Conservation (phyloP, 2,888 invertebrate genomes). For the Drosophila ezoana region DNA sequence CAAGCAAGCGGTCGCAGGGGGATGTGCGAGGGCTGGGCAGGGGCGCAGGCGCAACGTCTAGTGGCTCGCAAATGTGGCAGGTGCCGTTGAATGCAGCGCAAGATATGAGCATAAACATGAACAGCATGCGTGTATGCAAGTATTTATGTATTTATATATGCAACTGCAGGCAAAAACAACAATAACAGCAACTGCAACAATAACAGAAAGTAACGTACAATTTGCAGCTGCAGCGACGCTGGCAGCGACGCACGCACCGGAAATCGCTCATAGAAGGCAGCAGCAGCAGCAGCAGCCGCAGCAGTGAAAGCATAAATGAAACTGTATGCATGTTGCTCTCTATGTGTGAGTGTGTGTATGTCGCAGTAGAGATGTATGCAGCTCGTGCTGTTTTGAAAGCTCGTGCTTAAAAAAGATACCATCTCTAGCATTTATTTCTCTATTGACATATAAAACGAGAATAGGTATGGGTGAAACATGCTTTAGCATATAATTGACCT, state of each 20-base stretch:
- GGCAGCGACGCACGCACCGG: conserved; percentile 75
- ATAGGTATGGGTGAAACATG: too few species aligned
- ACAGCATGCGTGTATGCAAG: conserved; percentile 11
- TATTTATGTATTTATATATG: background rate
- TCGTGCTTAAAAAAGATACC: background rate
- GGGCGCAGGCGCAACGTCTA: conserved; percentile 63
- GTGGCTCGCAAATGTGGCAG: conserved; percentile 59
- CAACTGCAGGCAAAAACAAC: conserved; percentile 16
- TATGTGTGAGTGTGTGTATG: conserved; percentile 17
- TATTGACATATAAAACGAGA: background rate
- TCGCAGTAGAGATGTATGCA: conserved; percentile 20
- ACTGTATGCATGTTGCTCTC: conserved; percentile 6
- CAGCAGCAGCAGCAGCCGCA: conserved; percentile 29
- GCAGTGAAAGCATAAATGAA: conserved; percentile 60
- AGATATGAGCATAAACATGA: conserved; percentile 36
- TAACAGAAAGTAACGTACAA: conserved; percentile 58
- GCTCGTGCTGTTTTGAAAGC: background rate
- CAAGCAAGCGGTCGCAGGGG: background rate
- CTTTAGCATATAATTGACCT: too few species aligned
- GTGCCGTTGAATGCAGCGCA: conserved; percentile 63
- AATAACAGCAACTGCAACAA: conserved; percentile 36
- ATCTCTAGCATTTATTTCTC: background rate
- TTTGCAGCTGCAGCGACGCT: conserved; percentile 54
- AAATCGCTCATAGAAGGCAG: conserved; percentile 78
- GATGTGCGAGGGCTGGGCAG: background rate